Conservation (phyloP, 37 sponge, comb jelly and placozoan species). For the Ianthella basta region DNA sequence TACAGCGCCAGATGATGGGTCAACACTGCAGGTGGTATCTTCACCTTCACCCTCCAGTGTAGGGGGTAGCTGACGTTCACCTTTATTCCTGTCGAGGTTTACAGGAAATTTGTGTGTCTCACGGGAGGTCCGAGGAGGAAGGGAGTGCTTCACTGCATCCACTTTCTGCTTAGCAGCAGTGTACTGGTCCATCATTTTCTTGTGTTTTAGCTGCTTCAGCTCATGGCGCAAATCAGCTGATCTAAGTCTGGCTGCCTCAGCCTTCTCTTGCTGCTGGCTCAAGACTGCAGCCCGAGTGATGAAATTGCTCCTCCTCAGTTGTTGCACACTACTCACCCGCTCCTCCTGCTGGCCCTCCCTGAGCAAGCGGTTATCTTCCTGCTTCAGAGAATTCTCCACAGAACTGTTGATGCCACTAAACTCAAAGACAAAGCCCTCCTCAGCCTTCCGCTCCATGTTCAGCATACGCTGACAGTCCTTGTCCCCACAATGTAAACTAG, state of each 20-base stretch:
- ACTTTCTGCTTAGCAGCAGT: constrained; percentile 5
- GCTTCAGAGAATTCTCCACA: constrained; percentile 21
- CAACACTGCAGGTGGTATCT: not conserved
- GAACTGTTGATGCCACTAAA: constrained; percentile 40
- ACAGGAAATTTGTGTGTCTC: not conserved
- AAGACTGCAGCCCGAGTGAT: not conserved
- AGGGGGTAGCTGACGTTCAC: not conserved
- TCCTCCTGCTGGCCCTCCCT: not conserved
- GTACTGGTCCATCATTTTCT: no score
- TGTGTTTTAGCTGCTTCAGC: constrained; percentile 1
- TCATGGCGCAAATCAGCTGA: not conserved
- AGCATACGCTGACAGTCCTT: not conserved
- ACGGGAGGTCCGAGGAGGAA: not conserved
- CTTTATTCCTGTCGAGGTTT: not conserved
- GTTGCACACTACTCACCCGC: not conserved
- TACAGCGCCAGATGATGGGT: not conserved
- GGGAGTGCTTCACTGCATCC: constrained; percentile 6
- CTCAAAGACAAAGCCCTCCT: constrained; percentile 42
- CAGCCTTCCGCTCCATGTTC: not conserved
- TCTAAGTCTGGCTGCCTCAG: not conserved
- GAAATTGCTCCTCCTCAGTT: not conserved
- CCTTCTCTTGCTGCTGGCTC: constrained; percentile 17
- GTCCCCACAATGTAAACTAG: not conserved
- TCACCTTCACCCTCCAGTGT: no score
- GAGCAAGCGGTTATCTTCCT: constrained; percentile 32